These are phyloP conservation scores for Emydoidea blandingii DNA, from an alignment of 2,797 vertebrate species.

Conservation along the genomic window DNA sequence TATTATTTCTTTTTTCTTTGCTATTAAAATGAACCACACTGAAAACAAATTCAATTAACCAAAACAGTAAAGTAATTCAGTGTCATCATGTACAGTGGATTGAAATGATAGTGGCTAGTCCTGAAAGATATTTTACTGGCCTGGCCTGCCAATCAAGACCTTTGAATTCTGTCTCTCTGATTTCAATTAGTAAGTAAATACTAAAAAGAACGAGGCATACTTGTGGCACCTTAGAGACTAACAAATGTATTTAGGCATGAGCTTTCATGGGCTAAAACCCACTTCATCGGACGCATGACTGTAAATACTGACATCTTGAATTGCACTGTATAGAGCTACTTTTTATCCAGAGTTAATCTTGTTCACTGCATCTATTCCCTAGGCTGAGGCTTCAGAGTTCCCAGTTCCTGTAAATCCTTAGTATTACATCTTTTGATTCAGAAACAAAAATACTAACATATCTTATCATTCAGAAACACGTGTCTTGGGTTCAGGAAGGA, in stretches of 20 bases:
- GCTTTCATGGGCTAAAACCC: too few relatives aligned
- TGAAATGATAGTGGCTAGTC: not conserved
- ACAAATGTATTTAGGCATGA: too few relatives aligned
- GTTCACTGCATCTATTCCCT: constrained; percentile 20
- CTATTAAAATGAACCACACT: accelerated
- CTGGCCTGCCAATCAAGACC: constrained; percentile 25
- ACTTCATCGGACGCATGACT: too few relatives aligned
- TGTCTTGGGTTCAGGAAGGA: constrained; percentile 51
- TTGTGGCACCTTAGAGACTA: too few relatives aligned
- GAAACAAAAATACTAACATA: constrained; percentile 55
- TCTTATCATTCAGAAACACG: constrained; percentile 68
- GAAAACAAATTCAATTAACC: not conserved
- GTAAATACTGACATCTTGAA: constrained; percentile 55
- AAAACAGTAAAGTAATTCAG: not conserved
- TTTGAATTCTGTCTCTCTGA: constrained; percentile 63
- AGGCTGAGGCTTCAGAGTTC: constrained; percentile 16
- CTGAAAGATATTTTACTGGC: constrained; percentile 9
- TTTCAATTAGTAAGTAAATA: constrained; percentile 69
- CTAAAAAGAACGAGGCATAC: not conserved
- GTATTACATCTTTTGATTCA: constrained; percentile 50
- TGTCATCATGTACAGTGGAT: not conserved
- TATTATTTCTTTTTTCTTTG: not conserved
- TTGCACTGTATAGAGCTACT: not conserved
- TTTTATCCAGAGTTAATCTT: constrained; percentile 58
- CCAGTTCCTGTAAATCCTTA: constrained; percentile 14